phyloP scores from a whole-genome alignment of 1,140 invertebrate species.

The Aphelinus atriplicis region DNA sequence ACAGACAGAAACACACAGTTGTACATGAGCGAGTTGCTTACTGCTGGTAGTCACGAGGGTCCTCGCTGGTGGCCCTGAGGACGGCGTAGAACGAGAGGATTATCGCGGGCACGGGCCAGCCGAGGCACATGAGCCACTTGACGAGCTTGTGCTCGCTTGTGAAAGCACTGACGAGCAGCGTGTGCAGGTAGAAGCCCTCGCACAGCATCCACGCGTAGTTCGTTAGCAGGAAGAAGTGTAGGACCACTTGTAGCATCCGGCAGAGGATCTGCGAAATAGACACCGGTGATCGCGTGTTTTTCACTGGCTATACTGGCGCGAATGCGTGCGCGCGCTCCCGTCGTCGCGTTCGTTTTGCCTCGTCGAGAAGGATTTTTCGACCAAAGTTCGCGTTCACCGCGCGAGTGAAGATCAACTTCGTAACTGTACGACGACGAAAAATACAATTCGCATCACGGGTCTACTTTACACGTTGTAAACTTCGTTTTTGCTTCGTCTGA shows the following conservation, averaged over 20 bases:
- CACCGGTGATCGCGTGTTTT: too few species aligned
- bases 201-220: slow-evolving; percentile 97
- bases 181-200: slow-evolving; percentile 93
- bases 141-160: slow-evolving; percentile 86
- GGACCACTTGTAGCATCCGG: slow-evolving; percentile 81
- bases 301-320: too few species aligned
- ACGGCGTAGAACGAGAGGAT: slow-evolving; percentile 76
- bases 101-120: slow-evolving; percentile 84
- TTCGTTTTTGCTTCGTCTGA: too few species aligned
- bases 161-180: slow-evolving; percentile 90
- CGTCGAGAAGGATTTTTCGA: too few species aligned
- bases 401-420: too few species aligned
- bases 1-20: too few species aligned
- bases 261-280: slow-evolving; percentile 64
- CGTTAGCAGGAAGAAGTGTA: slow-evolving; percentile 89
- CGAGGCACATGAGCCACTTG: slow-evolving; percentile 82
- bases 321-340: too few species aligned
- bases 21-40: slow-evolving; percentile 60
- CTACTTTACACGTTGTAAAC: too few species aligned
- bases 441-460: too few species aligned
- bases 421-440: too few species aligned
- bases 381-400: too few species aligned
- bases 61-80: slow-evolving; percentile 68
- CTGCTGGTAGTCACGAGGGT: slow-evolving; percentile 70
- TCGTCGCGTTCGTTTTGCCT: too few species aligned